Percentiles rank a stretch among this genome's conserved stretches.
phyloP scores from a whole-genome alignment of 2,888 invertebrate species.

The Ormyrus nitidulus region DNA sequence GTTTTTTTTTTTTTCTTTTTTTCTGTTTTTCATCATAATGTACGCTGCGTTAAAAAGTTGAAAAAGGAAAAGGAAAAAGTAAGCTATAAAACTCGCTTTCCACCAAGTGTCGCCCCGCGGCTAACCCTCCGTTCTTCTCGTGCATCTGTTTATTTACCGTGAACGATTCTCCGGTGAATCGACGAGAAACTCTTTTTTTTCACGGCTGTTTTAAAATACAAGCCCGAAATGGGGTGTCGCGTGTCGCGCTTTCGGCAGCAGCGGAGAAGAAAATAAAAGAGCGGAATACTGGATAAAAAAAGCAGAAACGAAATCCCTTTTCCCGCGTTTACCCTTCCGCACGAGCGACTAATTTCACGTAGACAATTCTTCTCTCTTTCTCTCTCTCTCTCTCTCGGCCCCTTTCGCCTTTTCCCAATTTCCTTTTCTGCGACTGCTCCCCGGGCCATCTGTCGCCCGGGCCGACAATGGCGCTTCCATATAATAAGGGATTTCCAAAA shows the following conservation, averaged over 20 bases:
- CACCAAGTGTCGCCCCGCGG: slow-evolving; percentile 17
- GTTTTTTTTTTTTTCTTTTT: not conserved
- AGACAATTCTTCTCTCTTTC: too few species aligned
- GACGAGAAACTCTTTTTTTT: not conserved
- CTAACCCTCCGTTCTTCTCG: not conserved
- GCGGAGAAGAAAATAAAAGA: slow-evolving; percentile 6
- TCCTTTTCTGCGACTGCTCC: slow-evolving; percentile 59
- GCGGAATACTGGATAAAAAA: not conserved
- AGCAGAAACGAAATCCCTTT: slow-evolving; percentile 48
- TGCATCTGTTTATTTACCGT: slow-evolving; percentile 44
- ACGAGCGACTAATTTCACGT: slow-evolving; percentile 56
- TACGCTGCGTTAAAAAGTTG: too few species aligned
- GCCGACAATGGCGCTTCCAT: slow-evolving; percentile 56
- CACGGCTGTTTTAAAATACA: slow-evolving; percentile 29
- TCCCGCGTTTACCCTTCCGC: slow-evolving; percentile 58
- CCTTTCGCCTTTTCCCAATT: slow-evolving; percentile 50
- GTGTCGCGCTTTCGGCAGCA: slow-evolving; percentile 3
- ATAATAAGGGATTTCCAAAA: slow-evolving; percentile 75
- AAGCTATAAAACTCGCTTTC: slow-evolving; percentile 7
- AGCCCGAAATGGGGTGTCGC: slow-evolving; percentile 3
- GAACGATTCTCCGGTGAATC: slow-evolving; percentile 1
- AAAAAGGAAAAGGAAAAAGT: not conserved
- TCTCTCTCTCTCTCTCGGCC: too few species aligned
- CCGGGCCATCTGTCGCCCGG: slow-evolving; percentile 51
- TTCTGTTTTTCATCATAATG: too few species aligned